Conservation (phyloP, 2,113 vertebrate species). For the Aphyosemion australe region DNA sequence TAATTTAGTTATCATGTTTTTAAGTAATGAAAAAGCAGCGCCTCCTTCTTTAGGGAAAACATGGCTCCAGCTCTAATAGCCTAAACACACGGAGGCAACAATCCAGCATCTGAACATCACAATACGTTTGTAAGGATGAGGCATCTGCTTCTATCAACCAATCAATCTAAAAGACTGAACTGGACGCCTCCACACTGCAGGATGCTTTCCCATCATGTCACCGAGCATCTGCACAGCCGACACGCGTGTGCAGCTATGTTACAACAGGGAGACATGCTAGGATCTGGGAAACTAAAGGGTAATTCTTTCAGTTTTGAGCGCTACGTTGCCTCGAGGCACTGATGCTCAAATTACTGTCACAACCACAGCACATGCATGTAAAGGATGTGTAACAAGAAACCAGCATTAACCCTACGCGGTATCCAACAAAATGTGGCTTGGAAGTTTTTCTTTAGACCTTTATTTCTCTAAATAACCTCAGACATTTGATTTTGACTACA, state of each 20-base stretch:
- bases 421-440: background rate
- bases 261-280: constrained; percentile 16
- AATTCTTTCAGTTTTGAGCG: background rate
- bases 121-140: constrained; percentile 24
- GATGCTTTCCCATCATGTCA: constrained; percentile 31
- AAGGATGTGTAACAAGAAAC: background rate
- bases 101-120: constrained; percentile 19
- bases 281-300: constrained; percentile 4
- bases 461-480: background rate
- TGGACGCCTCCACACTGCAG: constrained; percentile 36
- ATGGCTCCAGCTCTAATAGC: constrained; percentile 17
- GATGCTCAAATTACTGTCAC: background rate
- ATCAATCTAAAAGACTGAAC: constrained; percentile 45
- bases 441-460: background rate
- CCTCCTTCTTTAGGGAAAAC: constrained; percentile 13
- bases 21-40: constrained; percentile 25
- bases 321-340: background rate
- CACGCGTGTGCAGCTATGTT: background rate
- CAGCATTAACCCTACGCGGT: background rate
- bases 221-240: constrained; percentile 12
- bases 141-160: constrained; percentile 48
- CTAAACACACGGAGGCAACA: constrained; percentile 18
- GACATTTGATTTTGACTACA: too few species aligned
- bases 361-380: background rate
- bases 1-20: constrained; percentile 20